These are phyloP conservation scores for Stenchaetothrips biformis DNA, from an alignment of 2,888 invertebrate genomes.

Conservation along the genomic window DNA sequence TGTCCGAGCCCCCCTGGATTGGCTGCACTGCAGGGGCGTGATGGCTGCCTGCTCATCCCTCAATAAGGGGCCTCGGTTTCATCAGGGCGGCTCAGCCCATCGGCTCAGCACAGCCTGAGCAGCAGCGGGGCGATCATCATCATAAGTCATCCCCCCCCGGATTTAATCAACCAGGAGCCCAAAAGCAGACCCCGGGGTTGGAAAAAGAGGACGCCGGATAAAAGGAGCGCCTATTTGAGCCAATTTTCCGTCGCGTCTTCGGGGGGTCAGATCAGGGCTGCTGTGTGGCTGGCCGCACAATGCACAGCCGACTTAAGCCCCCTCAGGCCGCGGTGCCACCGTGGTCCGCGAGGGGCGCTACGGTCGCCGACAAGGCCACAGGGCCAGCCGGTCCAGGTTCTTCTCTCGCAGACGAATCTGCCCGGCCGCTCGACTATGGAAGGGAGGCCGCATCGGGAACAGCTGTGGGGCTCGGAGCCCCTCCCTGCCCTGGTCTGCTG, in stretches of 20 bases:
- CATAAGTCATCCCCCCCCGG: conserved; percentile 3
- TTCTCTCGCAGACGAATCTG: no score
- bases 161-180: conserved; percentile 3
- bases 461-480: background rate
- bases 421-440: no score
- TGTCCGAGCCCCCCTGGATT: no score
- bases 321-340: no score
- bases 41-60: background rate
- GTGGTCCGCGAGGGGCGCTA: no score
- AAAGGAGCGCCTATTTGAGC: background rate
- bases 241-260: background rate
- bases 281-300: background rate
- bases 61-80: background rate
- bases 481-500: background rate
- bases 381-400: no score
- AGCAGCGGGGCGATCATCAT: background rate
- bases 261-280: background rate
- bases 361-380: no score
- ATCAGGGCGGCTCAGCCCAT: background rate
- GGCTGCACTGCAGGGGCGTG: no score
- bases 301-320: background rate
- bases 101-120: background rate
- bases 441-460: background rate
- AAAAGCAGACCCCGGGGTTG: background rate
- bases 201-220: background rate